phyloP scores from a whole-genome alignment of 92 coral and sea anemone genomes.

The Phenganax marumi region DNA sequence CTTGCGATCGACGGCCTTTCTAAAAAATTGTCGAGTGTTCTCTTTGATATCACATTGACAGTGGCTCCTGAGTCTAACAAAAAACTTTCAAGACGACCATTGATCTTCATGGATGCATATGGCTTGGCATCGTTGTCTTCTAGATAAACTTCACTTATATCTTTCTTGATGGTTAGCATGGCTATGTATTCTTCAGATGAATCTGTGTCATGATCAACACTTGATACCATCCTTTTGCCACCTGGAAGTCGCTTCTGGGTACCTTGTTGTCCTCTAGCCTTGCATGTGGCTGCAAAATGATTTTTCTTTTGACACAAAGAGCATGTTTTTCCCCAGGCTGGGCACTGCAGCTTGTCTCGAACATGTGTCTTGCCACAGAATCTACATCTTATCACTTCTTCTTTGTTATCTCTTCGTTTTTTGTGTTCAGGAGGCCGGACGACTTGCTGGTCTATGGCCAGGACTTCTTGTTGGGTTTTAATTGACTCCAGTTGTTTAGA shows the following conservation, averaged over 20 bases:
- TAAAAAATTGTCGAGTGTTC: neutral
- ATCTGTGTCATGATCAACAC: conserved; percentile 5
- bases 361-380: no score
- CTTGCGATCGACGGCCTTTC: neutral
- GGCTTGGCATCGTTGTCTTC: neutral
- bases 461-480: no score
- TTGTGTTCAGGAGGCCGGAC: no score
- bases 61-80: no score
- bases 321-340: no score
- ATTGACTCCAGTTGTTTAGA: no score
- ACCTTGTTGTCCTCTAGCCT: neutral
- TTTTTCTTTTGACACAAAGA: no score
- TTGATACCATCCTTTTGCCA: neutral
- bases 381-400: no score
- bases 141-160: neutral
- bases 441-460: no score
- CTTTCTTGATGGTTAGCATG: conserved; percentile 12
- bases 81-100: neutral
- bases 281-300: no score
- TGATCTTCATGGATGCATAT: conserved; percentile 8
- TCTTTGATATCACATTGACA: neutral
- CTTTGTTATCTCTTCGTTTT: no score
- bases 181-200: conserved; percentile 3
- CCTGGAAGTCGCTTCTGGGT: neutral
- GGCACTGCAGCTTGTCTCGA: no score